Base-by-base conservation (phyloP, 2,797 vertebrate species). In the Xenopus petersii region DNA sequence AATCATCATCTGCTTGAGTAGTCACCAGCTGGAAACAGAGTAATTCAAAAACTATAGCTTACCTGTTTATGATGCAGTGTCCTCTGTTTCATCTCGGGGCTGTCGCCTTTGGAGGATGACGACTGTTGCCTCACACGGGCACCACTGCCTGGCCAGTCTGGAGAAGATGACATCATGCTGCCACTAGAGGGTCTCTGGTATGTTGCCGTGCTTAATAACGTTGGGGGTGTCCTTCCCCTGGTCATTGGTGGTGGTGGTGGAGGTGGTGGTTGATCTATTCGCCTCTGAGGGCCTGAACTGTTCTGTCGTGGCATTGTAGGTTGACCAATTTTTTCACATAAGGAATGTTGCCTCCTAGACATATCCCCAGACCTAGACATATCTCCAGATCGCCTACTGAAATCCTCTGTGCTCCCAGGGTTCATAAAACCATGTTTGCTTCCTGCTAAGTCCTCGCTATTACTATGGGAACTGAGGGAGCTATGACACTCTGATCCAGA, bases 401-500 rank as follows among this genome's bases (percentile, higher is more conserved):
- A 94, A 83, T 98, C 97, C 63, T 98, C 97, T 0, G 84, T 84
- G 4, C 90, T 86, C 0, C 87, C 77, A 0, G 93, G 92, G 77
- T 92, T 91, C 73, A 91, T 84, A 56, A 95, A 95, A 80, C 90
- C 82, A 24, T 87, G 91, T 80, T 96, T 80, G 63, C 85, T 90
- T 1, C 88, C 92, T 0, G 86, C 87, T 68, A 92, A 85, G 16
- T 99, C 98, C 77, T 98, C 98, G 0, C 95, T 98, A 92, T 97
- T 98, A 91, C 98, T 99, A 86, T 98, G 97, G 30, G 97, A 98
- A 85, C 97, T 99, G 82, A 98, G 91, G 0, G 96, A 98, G 82
- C 97, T 99, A 88, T 98, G 98, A 90, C 96, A 96, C 87, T 99
- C 98, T 0, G 97, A 98, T 76, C 97, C 94, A 0, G 98, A 98